Base-by-base conservation (phyloP, 2,113 vertebrate genomes). In the Mesitornis unicolor region DNA sequence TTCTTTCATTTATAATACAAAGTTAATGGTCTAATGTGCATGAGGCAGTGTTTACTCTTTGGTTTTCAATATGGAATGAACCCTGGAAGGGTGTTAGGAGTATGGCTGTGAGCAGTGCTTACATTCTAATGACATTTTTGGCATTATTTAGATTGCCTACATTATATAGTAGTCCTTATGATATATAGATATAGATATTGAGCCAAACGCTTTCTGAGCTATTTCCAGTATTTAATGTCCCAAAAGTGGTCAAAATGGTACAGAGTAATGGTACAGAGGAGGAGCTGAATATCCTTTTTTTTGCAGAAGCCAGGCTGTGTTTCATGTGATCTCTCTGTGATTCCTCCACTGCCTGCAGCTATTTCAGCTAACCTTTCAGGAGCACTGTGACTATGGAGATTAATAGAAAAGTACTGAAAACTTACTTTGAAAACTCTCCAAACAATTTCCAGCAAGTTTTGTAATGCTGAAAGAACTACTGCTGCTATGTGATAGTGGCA, bases 321-420 rank as follows among this genome's bases (percentile, higher is more conserved):
- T 94, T 94, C 81, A 47, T 96, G 87, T 91, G 84, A 63, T 93
- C 81, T 91, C 93, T 54, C 74, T 84, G 0, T 81, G 91, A 80
- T 87, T 91, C 82, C 67, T 91, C 33, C 48, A 29, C 69, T 93
- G 91, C 94, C 87, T 93, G 87, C 65, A 96, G 96, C 91, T 60
- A 63, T 95, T 95, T 51, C 96, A 81, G 90, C 67, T 92, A 84
- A 90, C 86, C 86, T 96, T 94, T 96, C 76, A 89, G 92, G 47
- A 94, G 79, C 79, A 35, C 76, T 48, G 38, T 74, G 83, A 43
- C 95, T 86, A 22, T 76, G 67, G 93, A 88, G 96, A 90, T 88
- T 16, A 93, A 91, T 48, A 5, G 4, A 57, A 94, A 94, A 95
- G 74, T 85, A 64, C n/a, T 79, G 84, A 96, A 82, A 95, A 86